Conservation (phyloP, 2,888 invertebrate species). For the Cordylochernes scorpioides region DNA sequence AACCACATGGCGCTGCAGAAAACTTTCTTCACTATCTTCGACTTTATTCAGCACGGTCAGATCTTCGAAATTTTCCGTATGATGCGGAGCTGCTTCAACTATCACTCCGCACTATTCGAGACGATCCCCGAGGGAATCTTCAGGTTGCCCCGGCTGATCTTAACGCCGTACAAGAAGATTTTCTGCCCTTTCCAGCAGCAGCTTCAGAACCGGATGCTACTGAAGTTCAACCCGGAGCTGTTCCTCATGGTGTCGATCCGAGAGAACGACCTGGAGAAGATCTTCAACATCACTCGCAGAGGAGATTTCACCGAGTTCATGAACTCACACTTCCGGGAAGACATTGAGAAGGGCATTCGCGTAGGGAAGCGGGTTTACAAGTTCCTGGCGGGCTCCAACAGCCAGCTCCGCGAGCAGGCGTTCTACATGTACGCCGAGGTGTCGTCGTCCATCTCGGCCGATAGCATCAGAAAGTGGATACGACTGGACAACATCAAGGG, state of each 20-base stretch:
- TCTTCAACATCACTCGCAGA: constrained; percentile 7
- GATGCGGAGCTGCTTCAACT: too few species aligned
- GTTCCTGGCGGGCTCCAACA: constrained; percentile 15
- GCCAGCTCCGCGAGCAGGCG: constrained; percentile 16
- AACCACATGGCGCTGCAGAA: too few species aligned
- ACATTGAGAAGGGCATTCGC: constrained; percentile 6
- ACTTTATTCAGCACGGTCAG: too few species aligned
- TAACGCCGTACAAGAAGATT: constrained; percentile 12
- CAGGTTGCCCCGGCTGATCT: too few species aligned
- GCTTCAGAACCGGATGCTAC: constrained; percentile 12
- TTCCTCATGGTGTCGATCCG: constrained; percentile 9
- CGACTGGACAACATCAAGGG: constrained; percentile 14
- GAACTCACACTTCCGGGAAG: constrained; percentile 4
- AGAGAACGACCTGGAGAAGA: constrained; percentile 11
- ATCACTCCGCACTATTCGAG: too few species aligned
- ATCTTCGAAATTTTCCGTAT: too few species aligned
- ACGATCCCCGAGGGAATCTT: too few species aligned
- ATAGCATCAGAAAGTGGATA: constrained; percentile 11
- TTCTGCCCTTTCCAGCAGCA: constrained; percentile 10
- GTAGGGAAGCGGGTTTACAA: constrained; percentile 14
- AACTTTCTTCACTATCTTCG: too few species aligned
- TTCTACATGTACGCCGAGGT: constrained; percentile 15
- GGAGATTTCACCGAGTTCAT: constrained; percentile 6
- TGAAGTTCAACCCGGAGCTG: constrained; percentile 10
- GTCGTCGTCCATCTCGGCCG: constrained; percentile 7